phyloP scores from a whole-genome alignment of 2,113 vertebrate genomes.

The Aplodontia rufa region DNA sequence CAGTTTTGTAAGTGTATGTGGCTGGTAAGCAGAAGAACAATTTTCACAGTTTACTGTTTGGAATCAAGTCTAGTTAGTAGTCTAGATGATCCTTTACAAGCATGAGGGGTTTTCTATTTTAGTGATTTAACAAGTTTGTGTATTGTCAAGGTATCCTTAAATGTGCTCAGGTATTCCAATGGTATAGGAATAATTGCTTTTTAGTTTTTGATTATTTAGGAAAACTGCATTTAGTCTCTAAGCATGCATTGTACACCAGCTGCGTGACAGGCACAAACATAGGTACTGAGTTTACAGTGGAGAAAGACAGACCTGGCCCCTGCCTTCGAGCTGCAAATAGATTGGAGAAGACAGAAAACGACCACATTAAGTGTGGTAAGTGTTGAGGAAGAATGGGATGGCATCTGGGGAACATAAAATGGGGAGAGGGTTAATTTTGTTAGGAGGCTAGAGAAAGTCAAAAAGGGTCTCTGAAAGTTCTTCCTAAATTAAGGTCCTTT shows the following conservation, averaged over 20 bases:
- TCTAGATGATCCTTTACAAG: not conserved
- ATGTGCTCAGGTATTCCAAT: not conserved
- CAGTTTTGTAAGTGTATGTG: not conserved
- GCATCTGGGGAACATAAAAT: not conserved
- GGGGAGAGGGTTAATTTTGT: not conserved
- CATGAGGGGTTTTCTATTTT: not conserved
- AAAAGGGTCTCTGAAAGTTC: not conserved
- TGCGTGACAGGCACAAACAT: not conserved
- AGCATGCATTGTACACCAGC: not conserved
- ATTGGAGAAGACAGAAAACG: not conserved
- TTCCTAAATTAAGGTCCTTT: not conserved
- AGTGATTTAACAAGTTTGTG: not conserved
- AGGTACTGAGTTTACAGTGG: not conserved
- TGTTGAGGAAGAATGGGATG: not conserved
- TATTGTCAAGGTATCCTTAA: not conserved
- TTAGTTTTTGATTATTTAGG: conserved; percentile 24
- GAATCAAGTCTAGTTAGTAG: not conserved
- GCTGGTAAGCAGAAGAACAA: not conserved
- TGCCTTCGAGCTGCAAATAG: not conserved
- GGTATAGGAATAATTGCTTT: not conserved
- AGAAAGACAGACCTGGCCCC: not conserved
- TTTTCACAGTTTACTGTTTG: conserved; percentile 1
- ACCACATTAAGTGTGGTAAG: not conserved
- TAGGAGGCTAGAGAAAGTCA: not conserved
- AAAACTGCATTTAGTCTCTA: not conserved